These are phyloP conservation scores for Rhegmatorhina hoffmannsi DNA, from an alignment of 2,113 vertebrate genomes.

Conservation along the genomic window DNA sequence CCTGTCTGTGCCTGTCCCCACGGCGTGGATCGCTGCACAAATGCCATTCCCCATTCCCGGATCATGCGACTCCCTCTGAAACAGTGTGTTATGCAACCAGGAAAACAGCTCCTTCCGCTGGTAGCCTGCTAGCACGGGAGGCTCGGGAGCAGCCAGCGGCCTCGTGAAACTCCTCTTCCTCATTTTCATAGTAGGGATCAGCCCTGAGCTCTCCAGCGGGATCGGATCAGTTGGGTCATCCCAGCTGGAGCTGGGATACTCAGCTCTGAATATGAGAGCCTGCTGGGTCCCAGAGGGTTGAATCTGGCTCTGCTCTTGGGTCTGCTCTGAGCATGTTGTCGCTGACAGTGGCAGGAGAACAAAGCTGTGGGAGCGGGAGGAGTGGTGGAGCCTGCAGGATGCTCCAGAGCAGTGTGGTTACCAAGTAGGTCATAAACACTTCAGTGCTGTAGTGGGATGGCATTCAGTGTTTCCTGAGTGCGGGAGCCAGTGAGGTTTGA, in stretches of 20 bases:
- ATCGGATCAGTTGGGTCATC: not conserved
- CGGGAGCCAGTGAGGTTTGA: not conserved
- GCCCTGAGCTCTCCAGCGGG: not conserved
- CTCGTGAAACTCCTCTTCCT: not conserved
- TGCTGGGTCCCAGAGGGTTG: not conserved
- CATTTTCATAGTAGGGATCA: accelerated
- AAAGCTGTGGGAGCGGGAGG: not conserved
- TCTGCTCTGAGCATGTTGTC: accelerated
- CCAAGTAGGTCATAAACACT: slow-evolving; percentile 17
- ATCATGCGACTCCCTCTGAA: not conserved
- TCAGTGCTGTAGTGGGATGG: not conserved
- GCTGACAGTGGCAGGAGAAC: not conserved
- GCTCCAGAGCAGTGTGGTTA: not conserved
- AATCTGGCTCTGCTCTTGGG: not conserved
- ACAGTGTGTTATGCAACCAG: not conserved
- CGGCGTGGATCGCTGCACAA: not conserved
- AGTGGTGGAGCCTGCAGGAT: not conserved
- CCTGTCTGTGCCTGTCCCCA: not conserved
- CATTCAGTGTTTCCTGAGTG: not conserved
- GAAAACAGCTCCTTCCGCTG: not conserved
- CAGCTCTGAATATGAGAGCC: accelerated
- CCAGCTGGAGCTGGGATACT: not conserved
- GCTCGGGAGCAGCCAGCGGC: not conserved
- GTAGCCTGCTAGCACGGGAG: not conserved
- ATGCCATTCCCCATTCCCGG: not conserved